Percentiles rank a stretch among this genome's conserved stretches.
Evolutionary conservation across 2,113 vertebrate species (phyloP).

Genomic region (Gymnocephalus cernua): DNA sequence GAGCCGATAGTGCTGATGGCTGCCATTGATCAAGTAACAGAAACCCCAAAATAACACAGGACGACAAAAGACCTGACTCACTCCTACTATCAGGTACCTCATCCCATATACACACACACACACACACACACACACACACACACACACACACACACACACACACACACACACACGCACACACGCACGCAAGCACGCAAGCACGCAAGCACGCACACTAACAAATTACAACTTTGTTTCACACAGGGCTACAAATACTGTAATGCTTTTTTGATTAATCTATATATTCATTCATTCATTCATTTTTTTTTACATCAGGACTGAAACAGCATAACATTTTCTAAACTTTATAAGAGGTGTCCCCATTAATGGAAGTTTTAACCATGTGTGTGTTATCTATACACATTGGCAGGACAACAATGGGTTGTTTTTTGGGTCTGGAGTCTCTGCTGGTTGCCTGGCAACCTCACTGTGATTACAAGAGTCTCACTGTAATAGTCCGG

Average conservation of each 20-base stretch:
- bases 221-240: neutral
- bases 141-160: neutral
- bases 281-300: no score
- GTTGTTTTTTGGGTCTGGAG: neutral
- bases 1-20: conserved; percentile 42
- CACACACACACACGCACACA: conserved; percentile 24
- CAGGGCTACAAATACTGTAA: neutral
- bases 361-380: neutral
- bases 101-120: conserved; percentile 3
- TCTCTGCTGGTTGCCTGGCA: neutral
- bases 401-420: neutral
- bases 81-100: conserved; percentile 20
- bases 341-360: no score
- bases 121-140: neutral
- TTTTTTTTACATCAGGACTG: no score
- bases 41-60: conserved; percentile 52
- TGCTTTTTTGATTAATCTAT: neutral
- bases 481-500: neutral
- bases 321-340: no score
- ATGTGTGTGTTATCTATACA: neutral
- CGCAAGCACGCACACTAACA: neutral
- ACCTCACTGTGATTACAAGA: neutral
- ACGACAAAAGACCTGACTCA: conserved; percentile 59
- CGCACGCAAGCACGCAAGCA: no score
- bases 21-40: conserved; percentile 64